Percentiles rank a stretch among this genome's conserved stretches.
Conservation (phyloP, 2,113 vertebrate species). For the Hyla sarda region DNA sequence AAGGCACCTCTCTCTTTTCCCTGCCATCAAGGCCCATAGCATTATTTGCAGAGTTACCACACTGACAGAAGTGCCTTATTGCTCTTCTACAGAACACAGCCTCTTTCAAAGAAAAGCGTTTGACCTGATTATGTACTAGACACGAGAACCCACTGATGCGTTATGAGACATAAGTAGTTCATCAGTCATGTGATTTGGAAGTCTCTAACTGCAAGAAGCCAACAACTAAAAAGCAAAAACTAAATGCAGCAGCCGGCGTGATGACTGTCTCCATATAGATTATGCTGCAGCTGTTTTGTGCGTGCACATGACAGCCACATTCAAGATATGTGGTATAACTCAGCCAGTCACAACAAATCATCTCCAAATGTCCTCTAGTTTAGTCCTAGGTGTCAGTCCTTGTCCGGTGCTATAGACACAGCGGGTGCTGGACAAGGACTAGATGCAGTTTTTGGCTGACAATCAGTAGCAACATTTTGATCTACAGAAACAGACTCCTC, state of each 20-base stretch:
- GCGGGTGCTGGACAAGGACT: slow-evolving; percentile 16
- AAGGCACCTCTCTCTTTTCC: slow-evolving; percentile 53
- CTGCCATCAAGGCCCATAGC: slow-evolving; percentile 6
- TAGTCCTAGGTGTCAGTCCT: slow-evolving; percentile 13
- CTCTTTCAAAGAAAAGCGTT: neutral
- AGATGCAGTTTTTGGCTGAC: neutral
- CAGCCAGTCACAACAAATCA: neutral
- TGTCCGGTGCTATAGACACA: slow-evolving; percentile 1
- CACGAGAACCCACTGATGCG: slow-evolving; percentile 1
- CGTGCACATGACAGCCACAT: neutral
- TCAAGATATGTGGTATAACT: slow-evolving; percentile 11
- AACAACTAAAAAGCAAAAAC: slow-evolving; percentile 34
- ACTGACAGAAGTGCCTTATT: slow-evolving; percentile 53
- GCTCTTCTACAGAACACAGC: slow-evolving; percentile 8
- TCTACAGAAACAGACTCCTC: neutral
- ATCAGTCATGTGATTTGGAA: neutral
- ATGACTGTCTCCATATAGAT: neutral
- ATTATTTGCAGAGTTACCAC: slow-evolving; percentile 25
- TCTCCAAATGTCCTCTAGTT: neutral
- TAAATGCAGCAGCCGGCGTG: neutral
- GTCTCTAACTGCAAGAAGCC: slow-evolving; percentile 16
- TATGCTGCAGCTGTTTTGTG: neutral
- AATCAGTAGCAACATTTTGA: slow-evolving; percentile 22
- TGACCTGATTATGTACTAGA: slow-evolving; percentile 12
- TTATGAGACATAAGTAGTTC: slow-evolving; percentile 4